Evolutionary conservation across 2,797 vertebrate genomes (phyloP), one percentile per base, ranked within the genome.

Genomic region (Triplophysa yarkandensis): DNA sequence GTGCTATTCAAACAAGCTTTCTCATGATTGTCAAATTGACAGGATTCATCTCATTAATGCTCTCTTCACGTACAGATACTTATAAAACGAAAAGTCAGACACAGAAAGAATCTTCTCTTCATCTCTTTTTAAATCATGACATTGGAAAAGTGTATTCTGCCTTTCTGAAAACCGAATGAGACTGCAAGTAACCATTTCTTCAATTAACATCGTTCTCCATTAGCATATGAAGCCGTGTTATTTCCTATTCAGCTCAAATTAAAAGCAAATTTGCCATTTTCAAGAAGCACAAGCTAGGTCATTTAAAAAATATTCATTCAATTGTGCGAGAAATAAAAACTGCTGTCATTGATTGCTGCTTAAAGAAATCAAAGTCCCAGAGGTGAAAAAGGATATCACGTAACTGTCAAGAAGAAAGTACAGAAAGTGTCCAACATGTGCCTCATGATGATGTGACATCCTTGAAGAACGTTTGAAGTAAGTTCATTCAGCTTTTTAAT

Each of bases 241-340:
- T 69, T 52, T 61, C 19, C 63, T 32, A 77, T 68, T 71, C 50
- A 4, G 39, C 39, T 10, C 9, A 36, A 55, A 14, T 68, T 68
- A n/a, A 27, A 16, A 68, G 48, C n/a, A 67, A 27, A 30, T 28
- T 46, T 58, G 28, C 16, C 34, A 64, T 63, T 72, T 60, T 64
- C 10, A 50, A 57, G 54, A 41, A 32, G 65, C 64, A 64, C 46
- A 9, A 28, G 19, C 54, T 10, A 28, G 10, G 46, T 34, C 21
- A 2, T 55, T 72, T 64, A 46, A 6, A 23, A 62, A 60, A 43
- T 52, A 39, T 5, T 62, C 30, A 32, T 52, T 30, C 27, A 63
- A 0, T 30, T 67, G 41, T 30, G 16, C 39, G 16, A 70, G 23
- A 72, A 36, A 72, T 25, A 36, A 14, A 23, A 71, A 64, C 46